phyloP scores from a whole-genome alignment of 2,888 invertebrate genomes.

The Suillia variegata region DNA sequence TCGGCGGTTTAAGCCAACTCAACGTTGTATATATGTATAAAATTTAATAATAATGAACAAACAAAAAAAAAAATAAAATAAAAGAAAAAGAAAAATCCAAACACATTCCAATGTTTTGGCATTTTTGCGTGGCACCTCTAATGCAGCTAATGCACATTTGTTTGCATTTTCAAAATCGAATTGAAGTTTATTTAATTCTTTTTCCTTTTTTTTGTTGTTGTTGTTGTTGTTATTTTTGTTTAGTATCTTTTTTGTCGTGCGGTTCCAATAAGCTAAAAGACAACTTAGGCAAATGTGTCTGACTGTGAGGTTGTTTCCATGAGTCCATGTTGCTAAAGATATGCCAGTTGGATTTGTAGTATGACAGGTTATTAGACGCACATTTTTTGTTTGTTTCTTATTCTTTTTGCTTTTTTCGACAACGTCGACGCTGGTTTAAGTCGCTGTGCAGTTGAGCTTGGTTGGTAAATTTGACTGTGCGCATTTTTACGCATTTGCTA shows the following conservation, averaged over 20 bases:
- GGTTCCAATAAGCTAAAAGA: no score
- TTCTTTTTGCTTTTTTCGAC: conserved; percentile 6
- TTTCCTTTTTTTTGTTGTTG: not conserved
- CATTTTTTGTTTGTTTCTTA: conserved; percentile 18
- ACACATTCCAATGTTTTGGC: conserved; percentile 28
- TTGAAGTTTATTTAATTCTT: conserved; percentile 33
- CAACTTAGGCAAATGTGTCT: no score
- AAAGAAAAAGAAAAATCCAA: not conserved
- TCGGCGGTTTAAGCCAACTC: no score
- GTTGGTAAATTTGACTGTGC: not conserved
- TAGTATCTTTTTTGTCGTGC: no score
- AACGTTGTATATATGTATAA: not conserved
- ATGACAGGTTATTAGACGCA: conserved; percentile 56
- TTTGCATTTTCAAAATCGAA: conserved; percentile 37
- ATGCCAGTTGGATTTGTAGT: conserved; percentile 45
- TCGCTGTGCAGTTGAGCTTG: not conserved
- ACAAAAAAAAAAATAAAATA: no score
- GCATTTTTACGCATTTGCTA: conserved; percentile 6
- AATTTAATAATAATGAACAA: not conserved
- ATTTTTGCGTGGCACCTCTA: conserved; percentile 39
- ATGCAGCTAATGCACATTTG: conserved; percentile 23
- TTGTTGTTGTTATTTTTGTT: no score
- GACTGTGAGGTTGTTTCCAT: conserved; percentile 11
- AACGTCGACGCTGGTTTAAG: no score
- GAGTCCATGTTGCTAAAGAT: conserved; percentile 11